Evolutionary conservation across 2,888 invertebrate genomes (phyloP).

Genomic region (Coelopa pilipes): DNA sequence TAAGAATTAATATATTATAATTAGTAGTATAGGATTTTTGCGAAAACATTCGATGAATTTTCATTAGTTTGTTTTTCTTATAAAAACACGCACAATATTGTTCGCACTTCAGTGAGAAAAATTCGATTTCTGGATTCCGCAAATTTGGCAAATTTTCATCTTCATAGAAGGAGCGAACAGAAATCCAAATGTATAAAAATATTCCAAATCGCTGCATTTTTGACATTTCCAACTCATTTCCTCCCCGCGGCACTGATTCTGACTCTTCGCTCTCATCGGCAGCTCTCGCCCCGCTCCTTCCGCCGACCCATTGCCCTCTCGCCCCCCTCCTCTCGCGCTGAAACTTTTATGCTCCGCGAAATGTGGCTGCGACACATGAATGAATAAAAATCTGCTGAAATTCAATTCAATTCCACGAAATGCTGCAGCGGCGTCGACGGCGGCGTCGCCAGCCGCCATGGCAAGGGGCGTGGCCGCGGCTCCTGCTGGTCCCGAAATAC

Average conservation of each 20-base stretch:
- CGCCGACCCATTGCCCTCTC: no score
- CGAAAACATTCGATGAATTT: not conserved
- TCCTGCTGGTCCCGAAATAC: not conserved
- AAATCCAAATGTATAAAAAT: not conserved
- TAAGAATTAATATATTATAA: no score
- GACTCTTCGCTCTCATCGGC: no score
- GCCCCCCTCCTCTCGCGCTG: no score
- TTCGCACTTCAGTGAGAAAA: not conserved
- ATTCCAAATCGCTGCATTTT: constrained; percentile 5
- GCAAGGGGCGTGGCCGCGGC: not conserved
- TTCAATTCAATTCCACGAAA: constrained; percentile 11
- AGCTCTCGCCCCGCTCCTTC: no score
- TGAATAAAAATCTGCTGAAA: constrained; percentile 24
- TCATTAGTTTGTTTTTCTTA: not conserved
- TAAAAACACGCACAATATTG: not conserved
- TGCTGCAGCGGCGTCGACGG: not conserved
- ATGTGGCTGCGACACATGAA: constrained; percentile 19
- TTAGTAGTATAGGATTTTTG: no score
- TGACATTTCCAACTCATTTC: constrained; percentile 18
- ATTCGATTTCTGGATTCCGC: not conserved
- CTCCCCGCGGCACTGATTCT: not conserved
- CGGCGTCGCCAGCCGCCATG: no score
- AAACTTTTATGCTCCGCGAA: not conserved
- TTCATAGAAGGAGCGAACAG: not conserved
- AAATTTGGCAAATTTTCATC: not conserved